Percentiles rank a stretch among this genome's conserved stretches.
These are phyloP conservation scores for Gasteruption jaculator DNA, from an alignment of 2,888 invertebrate genomes.

Conservation along the genomic window DNA sequence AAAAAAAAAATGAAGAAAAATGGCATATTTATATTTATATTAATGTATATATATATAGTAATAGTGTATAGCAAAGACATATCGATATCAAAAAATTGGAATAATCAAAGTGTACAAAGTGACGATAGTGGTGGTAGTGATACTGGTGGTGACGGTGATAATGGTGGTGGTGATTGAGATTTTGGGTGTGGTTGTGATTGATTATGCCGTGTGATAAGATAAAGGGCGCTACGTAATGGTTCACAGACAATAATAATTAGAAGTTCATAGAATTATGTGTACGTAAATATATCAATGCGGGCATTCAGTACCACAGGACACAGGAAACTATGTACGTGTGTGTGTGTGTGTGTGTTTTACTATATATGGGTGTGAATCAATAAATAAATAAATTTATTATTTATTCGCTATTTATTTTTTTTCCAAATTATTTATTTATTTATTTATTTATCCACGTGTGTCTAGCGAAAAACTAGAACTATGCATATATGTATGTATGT, in stretches of 20 bases:
- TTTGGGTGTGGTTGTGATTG: constrained; percentile 9
- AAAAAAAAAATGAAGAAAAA: constrained; percentile 6
- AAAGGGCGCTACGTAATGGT: constrained; percentile 51
- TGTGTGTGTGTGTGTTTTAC: constrained; percentile 7
- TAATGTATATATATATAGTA: constrained; percentile 16
- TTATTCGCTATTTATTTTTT: too few species aligned
- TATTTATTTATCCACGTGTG: too few species aligned
- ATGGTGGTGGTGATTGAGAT: neutral
- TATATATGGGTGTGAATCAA: constrained; percentile 1
- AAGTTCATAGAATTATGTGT: constrained; percentile 3
- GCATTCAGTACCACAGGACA: constrained; percentile 37
- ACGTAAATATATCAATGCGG: constrained; percentile 25
- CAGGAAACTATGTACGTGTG: constrained; percentile 23
- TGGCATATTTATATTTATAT: constrained; percentile 18
- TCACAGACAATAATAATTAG: constrained; percentile 33
- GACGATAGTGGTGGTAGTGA: constrained; percentile 14
- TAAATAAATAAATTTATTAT: constrained; percentile 8
- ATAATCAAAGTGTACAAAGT: constrained; percentile 9
- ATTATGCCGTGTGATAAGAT: constrained; percentile 27
- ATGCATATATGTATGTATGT: too few species aligned
- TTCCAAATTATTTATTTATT: too few species aligned
- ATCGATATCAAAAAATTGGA: too few species aligned
- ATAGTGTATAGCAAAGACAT: constrained; percentile 8
- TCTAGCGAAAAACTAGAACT: too few species aligned
- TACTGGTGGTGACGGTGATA: neutral